A percentile compares a stretch with the other conserved stretches of the same genome.
Conservation (phyloP, 2,797 vertebrate species). For the Acanthurus tractus region DNA sequence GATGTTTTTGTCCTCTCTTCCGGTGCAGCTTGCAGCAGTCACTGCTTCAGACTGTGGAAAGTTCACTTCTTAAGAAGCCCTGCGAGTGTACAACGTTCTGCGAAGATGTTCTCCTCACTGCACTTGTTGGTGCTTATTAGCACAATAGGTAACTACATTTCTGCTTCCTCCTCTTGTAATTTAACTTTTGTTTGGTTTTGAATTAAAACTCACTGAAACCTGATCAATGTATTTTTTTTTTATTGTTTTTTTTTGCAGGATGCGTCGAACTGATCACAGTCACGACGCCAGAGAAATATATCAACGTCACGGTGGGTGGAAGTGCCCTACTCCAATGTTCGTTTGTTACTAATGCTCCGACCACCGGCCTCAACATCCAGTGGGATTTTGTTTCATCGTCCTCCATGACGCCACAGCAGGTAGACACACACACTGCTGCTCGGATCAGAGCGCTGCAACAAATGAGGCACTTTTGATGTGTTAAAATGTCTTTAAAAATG, state of each 20-base stretch:
- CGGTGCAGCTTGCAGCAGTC: slow-evolving; percentile 32
- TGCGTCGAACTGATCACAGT: slow-evolving; percentile 67
- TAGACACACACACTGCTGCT: slow-evolving; percentile 20
- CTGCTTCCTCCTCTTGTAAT: neutral
- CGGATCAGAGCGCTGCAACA: neutral
- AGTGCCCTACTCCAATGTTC: slow-evolving; percentile 60
- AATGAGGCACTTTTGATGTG: neutral
- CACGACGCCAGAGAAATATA: slow-evolving; percentile 49
- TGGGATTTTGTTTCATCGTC: slow-evolving; percentile 64
- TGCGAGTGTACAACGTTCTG: neutral
- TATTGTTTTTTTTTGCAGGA: slow-evolving; percentile 48
- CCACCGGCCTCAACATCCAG: slow-evolving; percentile 63
- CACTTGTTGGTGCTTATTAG: slow-evolving; percentile 54
- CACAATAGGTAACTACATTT: slow-evolving; percentile 66
- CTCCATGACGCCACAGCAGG: slow-evolving; percentile 53
- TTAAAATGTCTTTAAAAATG: neutral
- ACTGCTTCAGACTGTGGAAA: neutral
- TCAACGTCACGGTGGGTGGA: slow-evolving; percentile 69
- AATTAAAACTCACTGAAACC: neutral
- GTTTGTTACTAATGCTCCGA: slow-evolving; percentile 48
- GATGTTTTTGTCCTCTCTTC: slow-evolving; percentile 4
- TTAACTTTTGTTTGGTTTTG: neutral
- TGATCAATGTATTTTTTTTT: neutral
- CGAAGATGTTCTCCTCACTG: slow-evolving; percentile 64
- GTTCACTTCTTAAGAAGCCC: slow-evolving; percentile 7